Percentiles rank a stretch among this genome's conserved stretches.
Conservation (phyloP, 1,140 invertebrate species). For the Pentalonia nigronervosa region DNA sequence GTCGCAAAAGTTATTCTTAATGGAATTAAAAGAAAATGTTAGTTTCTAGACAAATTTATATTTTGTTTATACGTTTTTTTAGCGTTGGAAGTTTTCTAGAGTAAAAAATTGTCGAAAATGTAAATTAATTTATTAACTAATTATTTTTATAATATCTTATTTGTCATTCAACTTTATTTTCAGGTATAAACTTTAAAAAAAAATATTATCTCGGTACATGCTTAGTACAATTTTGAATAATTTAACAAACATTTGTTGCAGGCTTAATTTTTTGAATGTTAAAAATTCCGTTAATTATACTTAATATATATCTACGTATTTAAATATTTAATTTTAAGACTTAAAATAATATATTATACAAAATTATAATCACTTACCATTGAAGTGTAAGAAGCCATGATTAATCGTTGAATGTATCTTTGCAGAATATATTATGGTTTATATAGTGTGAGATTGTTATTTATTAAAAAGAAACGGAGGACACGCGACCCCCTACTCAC, state of each 20-base stretch:
- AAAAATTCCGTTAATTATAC: neutral
- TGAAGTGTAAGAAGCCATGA: conserved; percentile 18
- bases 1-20: too few species aligned
- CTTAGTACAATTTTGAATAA: neutral
- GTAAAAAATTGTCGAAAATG: too few species aligned
- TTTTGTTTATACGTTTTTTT: too few species aligned
- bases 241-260: neutral
- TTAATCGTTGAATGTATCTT: conserved; percentile 33
- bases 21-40: neutral
- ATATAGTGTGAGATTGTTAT: conserved; percentile 33
- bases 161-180: too few species aligned
- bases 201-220: too few species aligned
- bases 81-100: neutral
- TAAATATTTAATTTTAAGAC: neutral
- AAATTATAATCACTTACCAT: conserved; percentile 23
- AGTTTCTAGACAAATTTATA: too few species aligned
- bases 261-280: neutral
- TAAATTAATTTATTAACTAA: too few species aligned
- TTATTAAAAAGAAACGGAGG: neutral
- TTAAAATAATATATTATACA: neutral
- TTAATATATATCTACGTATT: neutral
- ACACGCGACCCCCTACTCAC: conserved; percentile 45
- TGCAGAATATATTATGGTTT: neutral
- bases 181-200: too few species aligned
- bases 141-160: too few species aligned